Evolutionary conservation across 2,888 invertebrate genomes (phyloP).

Genomic region (Oscheius sp.): DNA sequence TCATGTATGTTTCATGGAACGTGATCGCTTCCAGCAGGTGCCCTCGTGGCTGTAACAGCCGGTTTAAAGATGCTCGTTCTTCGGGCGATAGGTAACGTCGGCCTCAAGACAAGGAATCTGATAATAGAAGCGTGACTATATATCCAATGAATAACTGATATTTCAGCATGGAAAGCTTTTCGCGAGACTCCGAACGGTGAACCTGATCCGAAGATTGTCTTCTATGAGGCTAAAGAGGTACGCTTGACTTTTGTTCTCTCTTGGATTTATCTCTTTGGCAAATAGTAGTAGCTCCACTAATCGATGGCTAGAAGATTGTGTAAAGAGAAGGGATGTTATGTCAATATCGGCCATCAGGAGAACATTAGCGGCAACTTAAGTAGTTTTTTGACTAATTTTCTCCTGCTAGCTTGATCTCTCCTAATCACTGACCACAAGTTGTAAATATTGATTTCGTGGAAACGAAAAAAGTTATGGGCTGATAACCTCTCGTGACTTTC

Average conservation of each 20-base stretch:
- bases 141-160: not conserved
- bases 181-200: constrained; percentile 27
- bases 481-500: too few species aligned
- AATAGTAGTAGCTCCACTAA: constrained; percentile 24
- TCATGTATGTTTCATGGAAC: constrained; percentile 10
- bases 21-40: constrained; percentile 16
- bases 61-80: constrained; percentile 17
- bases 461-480: too few species aligned
- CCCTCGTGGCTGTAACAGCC: constrained; percentile 27
- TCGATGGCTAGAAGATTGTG: constrained; percentile 27
- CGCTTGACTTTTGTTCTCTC: constrained; percentile 13
- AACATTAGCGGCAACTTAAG: constrained; percentile 11
- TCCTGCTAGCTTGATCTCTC: too few species aligned
- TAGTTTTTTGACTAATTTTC: constrained; percentile 6
- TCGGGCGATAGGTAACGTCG: constrained; percentile 9
- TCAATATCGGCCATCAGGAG: constrained; percentile 17
- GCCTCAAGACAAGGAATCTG: not conserved
- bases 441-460: too few species aligned
- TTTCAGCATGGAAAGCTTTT: constrained; percentile 34
- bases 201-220: constrained; percentile 27
- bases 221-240: constrained; percentile 12
- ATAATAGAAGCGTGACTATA: not conserved
- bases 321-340: constrained; percentile 21
- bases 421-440: too few species aligned
- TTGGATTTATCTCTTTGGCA: not conserved